Percentiles rank a stretch among this genome's conserved stretches.
phyloP scores from a whole-genome alignment of 23 tunicate species.

The Diplosoma virens region DNA sequence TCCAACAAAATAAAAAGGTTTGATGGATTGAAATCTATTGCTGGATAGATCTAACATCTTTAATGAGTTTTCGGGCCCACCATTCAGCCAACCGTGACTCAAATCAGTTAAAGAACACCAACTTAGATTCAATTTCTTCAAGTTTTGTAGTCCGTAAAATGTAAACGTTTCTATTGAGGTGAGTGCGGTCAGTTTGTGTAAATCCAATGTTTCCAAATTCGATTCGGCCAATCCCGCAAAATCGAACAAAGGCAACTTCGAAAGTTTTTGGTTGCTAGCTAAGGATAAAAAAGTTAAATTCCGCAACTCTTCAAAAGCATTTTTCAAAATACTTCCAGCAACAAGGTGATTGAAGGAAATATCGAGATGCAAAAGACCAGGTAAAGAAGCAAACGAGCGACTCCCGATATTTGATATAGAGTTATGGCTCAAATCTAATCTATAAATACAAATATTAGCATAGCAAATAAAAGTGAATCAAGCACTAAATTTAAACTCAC shows the following conservation, averaged over 20 bases:
- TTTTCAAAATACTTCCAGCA: neutral
- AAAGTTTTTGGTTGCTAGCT: slow-evolving; percentile 29
- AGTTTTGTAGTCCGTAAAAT: slow-evolving; percentile 11
- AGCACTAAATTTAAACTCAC: neutral
- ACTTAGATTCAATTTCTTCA: slow-evolving; percentile 48
- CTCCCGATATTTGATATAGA: slow-evolving; percentile 24
- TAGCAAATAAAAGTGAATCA: neutral
- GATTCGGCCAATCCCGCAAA: slow-evolving; percentile 6
- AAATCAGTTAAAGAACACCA: slow-evolving; percentile 36
- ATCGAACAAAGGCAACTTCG: slow-evolving; percentile 21
- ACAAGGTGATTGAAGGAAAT: slow-evolving; percentile 40
- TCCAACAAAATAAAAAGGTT: slow-evolving; percentile 28
- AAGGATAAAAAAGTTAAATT: slow-evolving; percentile 3
- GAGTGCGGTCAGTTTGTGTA: slow-evolving; percentile 23
- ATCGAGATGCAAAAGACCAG: slow-evolving; percentile 42
- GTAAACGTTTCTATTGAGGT: neutral
- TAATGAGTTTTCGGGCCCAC: slow-evolving; percentile 52
- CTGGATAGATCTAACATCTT: slow-evolving; percentile 54
- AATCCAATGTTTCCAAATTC: slow-evolving; percentile 15
- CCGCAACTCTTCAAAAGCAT: slow-evolving; percentile 3
- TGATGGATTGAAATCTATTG: slow-evolving; percentile 21
- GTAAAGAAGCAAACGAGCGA: slow-evolving; percentile 6
- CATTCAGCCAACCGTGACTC: slow-evolving; percentile 65
- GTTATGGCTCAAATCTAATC: slow-evolving; percentile 67
- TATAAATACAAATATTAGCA: neutral